A percentile compares a stretch with the other conserved stretches of the same genome.
These are phyloP conservation scores for Neotoma lepida DNA, from an alignment of 2,113 vertebrate genomes.

Conservation along the genomic window DNA sequence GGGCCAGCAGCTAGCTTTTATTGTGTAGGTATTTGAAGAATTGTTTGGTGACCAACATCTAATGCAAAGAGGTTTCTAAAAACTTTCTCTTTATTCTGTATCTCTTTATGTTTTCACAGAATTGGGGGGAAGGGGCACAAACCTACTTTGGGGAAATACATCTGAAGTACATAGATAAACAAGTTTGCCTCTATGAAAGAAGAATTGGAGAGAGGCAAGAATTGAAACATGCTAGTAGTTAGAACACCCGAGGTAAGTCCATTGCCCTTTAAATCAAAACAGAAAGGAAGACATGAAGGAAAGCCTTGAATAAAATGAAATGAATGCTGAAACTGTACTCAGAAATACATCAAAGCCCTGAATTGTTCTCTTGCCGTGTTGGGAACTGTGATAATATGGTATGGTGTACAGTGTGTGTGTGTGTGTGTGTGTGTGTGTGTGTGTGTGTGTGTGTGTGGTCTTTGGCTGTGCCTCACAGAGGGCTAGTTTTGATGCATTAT, in stretches of 20 bases:
- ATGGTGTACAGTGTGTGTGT: background rate
- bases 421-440: background rate
- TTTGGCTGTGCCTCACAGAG: background rate
- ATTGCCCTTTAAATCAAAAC: constrained; percentile 53
- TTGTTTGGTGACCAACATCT: background rate
- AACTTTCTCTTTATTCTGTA: constrained; percentile 9
- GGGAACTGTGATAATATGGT: constrained; percentile 20
- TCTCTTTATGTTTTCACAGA: constrained; percentile 2
- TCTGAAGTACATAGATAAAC: constrained; percentile 46
- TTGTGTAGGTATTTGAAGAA: constrained; percentile 7
- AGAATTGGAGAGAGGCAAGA: background rate
- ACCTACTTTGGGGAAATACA: background rate
- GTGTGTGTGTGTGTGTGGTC: background rate
- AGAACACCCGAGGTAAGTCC: constrained; percentile 39
- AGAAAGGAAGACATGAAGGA: constrained; percentile 30
- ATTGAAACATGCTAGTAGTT: constrained; percentile 13
- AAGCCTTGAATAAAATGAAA: constrained; percentile 58
- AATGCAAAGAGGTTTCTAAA: constrained; percentile 29
- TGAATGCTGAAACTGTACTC: background rate
- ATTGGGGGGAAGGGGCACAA: background rate
- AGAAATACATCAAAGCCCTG: constrained; percentile 56
- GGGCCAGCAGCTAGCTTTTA: constrained; percentile 12
- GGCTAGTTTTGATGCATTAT: background rate
- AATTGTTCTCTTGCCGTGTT: constrained; percentile 37
- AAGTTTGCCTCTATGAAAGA: background rate